Evolutionary conservation across 2,888 invertebrate genomes (phyloP), one percentile per base, ranked within the genome.

Genomic region (Piscicola geometra): DNA sequence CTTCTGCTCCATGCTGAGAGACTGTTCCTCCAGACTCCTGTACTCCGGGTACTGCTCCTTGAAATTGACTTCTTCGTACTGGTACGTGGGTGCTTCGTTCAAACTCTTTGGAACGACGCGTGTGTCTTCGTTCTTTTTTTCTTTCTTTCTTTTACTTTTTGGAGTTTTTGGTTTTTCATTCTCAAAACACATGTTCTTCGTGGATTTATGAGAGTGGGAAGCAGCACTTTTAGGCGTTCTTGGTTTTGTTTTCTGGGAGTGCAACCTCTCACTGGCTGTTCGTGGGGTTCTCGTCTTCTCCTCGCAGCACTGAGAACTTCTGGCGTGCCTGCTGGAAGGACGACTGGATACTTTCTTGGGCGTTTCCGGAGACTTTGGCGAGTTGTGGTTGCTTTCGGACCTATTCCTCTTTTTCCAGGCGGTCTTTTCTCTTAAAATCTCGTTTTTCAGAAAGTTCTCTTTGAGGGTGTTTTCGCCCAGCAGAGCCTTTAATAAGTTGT

Each of bases 401-500:
- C n/a, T 70, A 25, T 41, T 18, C 47, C 36, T 18, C 47, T 70
- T 70, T 70, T 41, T 41, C 47, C 28, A 9, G 36, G 32, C 32
- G 25, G 25, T 30, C 67, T 28, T 70, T 41, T 70, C 36, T 33
- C 28, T 41, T 36, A 50, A 21, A n/a, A 28, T 32, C 50, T 71
- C n/a, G 18, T 12, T 66, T n/a, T 28, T 28, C 33, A 47, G 2
- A 28, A 41, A 41, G 0, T 70, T 18, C 25, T 71, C 41, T 5
- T 25, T 41, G 52, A 30, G 15, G 25, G 18, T 71, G 41, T 71
- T 50, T 50, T 71, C 71, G 28, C 32, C 28, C 33, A 73, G 32
- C 36, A 73, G 36, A 21, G 32, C 33, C 33, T 73, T 60, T n/a
- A 73, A 32, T 1, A 73, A 25, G 33, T 60, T 73, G 73, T 73